Conservation (phyloP, 2,888 invertebrate species). For the Anoplius nigerrimus region DNA sequence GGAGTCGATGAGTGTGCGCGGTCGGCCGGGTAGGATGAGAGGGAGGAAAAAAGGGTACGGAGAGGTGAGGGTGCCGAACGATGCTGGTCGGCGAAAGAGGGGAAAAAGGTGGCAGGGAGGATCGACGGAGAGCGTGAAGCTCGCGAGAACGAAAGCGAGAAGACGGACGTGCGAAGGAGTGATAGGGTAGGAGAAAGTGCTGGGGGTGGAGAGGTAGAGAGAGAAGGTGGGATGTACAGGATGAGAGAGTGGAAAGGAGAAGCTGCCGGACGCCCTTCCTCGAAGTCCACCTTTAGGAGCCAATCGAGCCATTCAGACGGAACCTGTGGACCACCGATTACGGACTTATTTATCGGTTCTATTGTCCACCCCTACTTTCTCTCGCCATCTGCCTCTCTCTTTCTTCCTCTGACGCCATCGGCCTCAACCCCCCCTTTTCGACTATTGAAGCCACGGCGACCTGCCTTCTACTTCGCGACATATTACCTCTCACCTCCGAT, state of each 20-base stretch:
- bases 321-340: slow-evolving; percentile 60
- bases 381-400: slow-evolving; percentile 4
- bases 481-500: slow-evolving; percentile 51
- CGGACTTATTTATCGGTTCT: slow-evolving; percentile 62
- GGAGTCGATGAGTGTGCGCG: slow-evolving; percentile 13
- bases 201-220: too few relatives aligned
- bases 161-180: too few relatives aligned
- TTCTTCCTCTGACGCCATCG: not conserved
- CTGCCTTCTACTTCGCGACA: slow-evolving; percentile 44
- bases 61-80: slow-evolving; percentile 21
- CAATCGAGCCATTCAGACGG: slow-evolving; percentile 53
- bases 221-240: not conserved
- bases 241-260: slow-evolving; percentile 7
- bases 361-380: slow-evolving; percentile 43
- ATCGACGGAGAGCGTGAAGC: too few relatives aligned
- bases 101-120: slow-evolving; percentile 1
- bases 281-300: slow-evolving; percentile 57
- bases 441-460: too few relatives aligned
- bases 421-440: not conserved
- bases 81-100: not conserved
- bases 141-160: too few relatives aligned
- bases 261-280: slow-evolving; percentile 19
- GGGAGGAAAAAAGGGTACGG: slow-evolving; percentile 24
- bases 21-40: slow-evolving; percentile 9
- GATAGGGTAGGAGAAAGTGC: too few relatives aligned